Evolutionary conservation across 2,797 vertebrate genomes (phyloP).

Genomic region (Vespertilio murinus): DNA sequence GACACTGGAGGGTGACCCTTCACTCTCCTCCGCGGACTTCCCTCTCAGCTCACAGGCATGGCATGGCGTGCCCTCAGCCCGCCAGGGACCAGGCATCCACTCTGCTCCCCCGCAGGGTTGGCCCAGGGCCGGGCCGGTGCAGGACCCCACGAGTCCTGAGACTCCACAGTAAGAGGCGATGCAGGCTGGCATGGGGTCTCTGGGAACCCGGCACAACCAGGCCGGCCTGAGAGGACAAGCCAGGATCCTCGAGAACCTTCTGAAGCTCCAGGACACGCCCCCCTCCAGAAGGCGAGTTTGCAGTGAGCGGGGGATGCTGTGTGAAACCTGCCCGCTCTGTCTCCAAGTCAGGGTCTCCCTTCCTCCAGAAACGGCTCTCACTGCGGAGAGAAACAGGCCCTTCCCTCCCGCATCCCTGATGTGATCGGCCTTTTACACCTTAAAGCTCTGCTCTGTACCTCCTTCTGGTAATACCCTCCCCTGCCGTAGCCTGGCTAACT

Average conservation of each 20-base stretch:
- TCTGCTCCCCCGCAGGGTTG: neutral
- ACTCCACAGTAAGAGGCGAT: neutral
- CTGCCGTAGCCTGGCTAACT: neutral
- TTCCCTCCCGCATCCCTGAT: neutral
- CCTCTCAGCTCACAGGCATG: neutral
- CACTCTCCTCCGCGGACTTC: neutral
- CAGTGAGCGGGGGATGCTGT: neutral
- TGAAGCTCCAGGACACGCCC: neutral
- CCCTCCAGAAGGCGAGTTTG: neutral
- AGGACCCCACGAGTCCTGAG: neutral
- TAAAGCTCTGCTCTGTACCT: neutral
- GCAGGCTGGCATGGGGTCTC: neutral
- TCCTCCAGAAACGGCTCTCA: neutral
- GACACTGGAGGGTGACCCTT: neutral
- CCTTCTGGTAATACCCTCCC: neutral
- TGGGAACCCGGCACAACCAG: neutral
- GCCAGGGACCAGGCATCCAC: neutral
- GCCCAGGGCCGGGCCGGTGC: neutral
- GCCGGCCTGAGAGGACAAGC: neutral
- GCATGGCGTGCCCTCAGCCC: neutral
- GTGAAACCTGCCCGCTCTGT: neutral
- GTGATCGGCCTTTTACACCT: neutral
- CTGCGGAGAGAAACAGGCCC: neutral
- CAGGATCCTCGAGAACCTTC: neutral
- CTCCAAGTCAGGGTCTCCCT: neutral